Evolutionary conservation across 35 echinoderm and acorn worm genomes (phyloP).

Genomic region (Heliocidaris tuberculata): DNA sequence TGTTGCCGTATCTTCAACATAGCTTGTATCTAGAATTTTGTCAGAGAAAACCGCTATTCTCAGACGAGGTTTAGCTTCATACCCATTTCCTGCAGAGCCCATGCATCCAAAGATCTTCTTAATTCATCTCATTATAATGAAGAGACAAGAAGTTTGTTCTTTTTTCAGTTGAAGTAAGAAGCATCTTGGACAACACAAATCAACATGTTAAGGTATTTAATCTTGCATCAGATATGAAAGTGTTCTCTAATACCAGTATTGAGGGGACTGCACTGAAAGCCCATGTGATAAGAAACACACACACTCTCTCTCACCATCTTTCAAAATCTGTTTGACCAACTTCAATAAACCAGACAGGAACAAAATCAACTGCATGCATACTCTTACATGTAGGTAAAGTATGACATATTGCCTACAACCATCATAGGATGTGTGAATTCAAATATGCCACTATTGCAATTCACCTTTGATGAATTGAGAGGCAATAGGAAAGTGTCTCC

Average conservation of each 20-base stretch:
- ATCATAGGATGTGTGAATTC: background rate
- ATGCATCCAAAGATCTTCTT: background rate
- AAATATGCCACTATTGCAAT: background rate
- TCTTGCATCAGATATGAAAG: conserved; percentile 1
- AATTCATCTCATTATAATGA: background rate
- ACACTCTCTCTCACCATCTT: background rate
- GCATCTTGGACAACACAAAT: background rate
- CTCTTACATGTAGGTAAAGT: background rate
- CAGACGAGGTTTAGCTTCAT: background rate
- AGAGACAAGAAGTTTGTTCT: background rate
- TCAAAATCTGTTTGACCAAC: background rate
- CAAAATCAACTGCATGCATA: background rate
- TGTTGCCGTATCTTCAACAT: too few species aligned
- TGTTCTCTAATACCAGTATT: background rate
- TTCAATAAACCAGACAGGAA: background rate
- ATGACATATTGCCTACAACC: background rate
- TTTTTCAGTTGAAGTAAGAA: too few species aligned
- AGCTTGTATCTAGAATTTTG: background rate
- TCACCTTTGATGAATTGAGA: background rate
- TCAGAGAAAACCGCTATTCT: background rate
- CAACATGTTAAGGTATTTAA: background rate
- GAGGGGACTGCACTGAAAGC: background rate
- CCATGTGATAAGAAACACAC: background rate
- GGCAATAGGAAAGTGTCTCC: background rate
- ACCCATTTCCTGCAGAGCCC: background rate